Conservation (phyloP, 2,888 invertebrate species). For the Ophion ventricosus region DNA sequence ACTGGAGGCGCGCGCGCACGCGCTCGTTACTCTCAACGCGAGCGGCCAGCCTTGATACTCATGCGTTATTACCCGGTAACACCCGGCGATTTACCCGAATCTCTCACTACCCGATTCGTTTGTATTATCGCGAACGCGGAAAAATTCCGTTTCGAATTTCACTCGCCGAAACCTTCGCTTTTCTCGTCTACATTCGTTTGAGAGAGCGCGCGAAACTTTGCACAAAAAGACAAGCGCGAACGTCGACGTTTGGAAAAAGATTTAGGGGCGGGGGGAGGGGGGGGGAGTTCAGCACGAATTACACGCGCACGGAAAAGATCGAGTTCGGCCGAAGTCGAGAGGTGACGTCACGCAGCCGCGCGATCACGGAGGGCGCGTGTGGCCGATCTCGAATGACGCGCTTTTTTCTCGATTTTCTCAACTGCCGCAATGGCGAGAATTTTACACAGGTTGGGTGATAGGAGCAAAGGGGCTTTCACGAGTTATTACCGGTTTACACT, state of each 20-base stretch:
- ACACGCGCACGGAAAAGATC: constrained; percentile 7
- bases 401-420: not conserved
- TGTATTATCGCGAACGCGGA: not conserved
- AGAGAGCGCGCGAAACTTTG: not conserved
- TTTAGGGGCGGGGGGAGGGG: not conserved
- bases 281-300: no score
- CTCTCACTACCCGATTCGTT: no score
- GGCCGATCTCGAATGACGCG: not conserved
- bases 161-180: not conserved
- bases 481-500: constrained; percentile 7
- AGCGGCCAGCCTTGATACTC: constrained; percentile 23
- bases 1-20: not conserved
- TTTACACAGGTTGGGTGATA: not conserved
- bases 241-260: not conserved
- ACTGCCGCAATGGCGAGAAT: no score
- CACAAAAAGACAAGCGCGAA: not conserved
- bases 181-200: not conserved
- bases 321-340: constrained; percentile 6
- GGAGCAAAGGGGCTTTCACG: not conserved
- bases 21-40: not conserved
- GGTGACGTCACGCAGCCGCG: constrained; percentile 9
- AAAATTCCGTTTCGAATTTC: not conserved
- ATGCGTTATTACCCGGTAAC: not conserved
- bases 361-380: no score
- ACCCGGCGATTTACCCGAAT: not conserved